Evolutionary conservation across 1,140 invertebrate genomes (phyloP), one percentile per base, ranked within the genome.

Genomic region (Charaxes varanes): DNA sequence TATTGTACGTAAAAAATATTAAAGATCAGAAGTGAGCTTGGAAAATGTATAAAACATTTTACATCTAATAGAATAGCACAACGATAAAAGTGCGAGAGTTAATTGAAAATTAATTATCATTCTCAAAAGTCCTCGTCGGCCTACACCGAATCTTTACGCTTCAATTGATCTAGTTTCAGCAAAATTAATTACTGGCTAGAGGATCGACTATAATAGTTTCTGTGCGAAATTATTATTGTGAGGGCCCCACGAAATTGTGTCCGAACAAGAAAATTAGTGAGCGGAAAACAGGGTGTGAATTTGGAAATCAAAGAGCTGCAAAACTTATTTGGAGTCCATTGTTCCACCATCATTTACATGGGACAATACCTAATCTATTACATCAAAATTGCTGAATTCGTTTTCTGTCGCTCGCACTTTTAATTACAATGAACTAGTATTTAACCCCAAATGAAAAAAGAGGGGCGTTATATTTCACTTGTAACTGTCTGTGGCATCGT

Each of bases 231-330:
- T 82, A 76, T 82, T 82, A 79, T 82, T 72, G 69, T 70, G 73
- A 80, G 66, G 71, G 71, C 51, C 61, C 53, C 53, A 46, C 60
- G 58, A 79, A 79, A 79, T 79, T 80, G 76, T 81, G 77, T 77
- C 76, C 76, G 76, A 78, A 78, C 73, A 82, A 82, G 76, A 82
- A 82, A 82, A 82, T 82, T 82, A 82, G 62, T 77, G 62, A 77
- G 76, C 78, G 78, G 80, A 74, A 82, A 79, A 73, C 74, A 55
- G 78, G 73, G 78, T 79, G 78, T 67, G 74, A 76, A 79, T 73
- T 71, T 70, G 59, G 58, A 62, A 78, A 79, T 69, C 72, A 77
- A 78, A 76, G 69, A 73, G 68, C 54, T 58, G 51, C 53, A 45
- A 61, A 64, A 78, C 59, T 73, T 70, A 64, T 68, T 65, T 51